These are phyloP conservation scores for Eucera pruinosa DNA, from an alignment of 2,888 invertebrate species.

Conservation along the genomic window DNA sequence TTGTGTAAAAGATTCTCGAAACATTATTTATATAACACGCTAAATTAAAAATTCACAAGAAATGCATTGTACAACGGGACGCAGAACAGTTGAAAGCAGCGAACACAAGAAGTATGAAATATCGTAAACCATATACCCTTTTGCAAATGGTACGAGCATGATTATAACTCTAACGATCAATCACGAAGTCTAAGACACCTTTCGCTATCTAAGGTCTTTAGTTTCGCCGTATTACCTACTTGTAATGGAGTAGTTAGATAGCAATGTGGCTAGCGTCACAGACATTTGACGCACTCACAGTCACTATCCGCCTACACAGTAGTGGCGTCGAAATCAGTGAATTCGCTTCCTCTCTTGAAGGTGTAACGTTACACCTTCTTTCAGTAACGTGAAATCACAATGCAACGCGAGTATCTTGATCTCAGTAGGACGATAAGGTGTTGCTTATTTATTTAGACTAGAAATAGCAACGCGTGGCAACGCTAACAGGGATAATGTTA, in stretches of 20 bases:
- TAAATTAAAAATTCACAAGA: no score
- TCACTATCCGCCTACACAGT: slow-evolving; percentile 15
- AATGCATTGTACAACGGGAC: not conserved
- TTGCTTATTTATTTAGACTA: slow-evolving; percentile 10
- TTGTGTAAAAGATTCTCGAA: no score
- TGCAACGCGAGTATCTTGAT: slow-evolving; percentile 6
- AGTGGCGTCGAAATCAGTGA: slow-evolving; percentile 38
- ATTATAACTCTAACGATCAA: slow-evolving; percentile 16
- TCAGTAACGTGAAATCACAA: slow-evolving; percentile 3
- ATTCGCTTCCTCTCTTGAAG: not conserved
- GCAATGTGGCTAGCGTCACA: slow-evolving; percentile 53
- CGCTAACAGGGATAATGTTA: not conserved
- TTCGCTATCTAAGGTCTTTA: slow-evolving; percentile 11
- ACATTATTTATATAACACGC: no score
- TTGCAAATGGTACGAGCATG: not conserved
- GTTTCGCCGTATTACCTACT: slow-evolving; percentile 31
- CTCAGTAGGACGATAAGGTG: not conserved
- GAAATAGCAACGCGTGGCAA: not conserved
- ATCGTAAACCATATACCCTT: not conserved
- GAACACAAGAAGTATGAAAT: slow-evolving; percentile 3
- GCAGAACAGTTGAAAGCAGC: not conserved
- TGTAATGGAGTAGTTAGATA: slow-evolving; percentile 53
- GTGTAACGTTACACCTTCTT: slow-evolving; percentile 21
- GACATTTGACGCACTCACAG: slow-evolving; percentile 45
- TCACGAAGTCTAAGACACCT: slow-evolving; percentile 1